Evolutionary conservation across 1,140 invertebrate species (phyloP), one percentile per base, ranked within the genome.

Genomic region (Campodea augens): DNA sequence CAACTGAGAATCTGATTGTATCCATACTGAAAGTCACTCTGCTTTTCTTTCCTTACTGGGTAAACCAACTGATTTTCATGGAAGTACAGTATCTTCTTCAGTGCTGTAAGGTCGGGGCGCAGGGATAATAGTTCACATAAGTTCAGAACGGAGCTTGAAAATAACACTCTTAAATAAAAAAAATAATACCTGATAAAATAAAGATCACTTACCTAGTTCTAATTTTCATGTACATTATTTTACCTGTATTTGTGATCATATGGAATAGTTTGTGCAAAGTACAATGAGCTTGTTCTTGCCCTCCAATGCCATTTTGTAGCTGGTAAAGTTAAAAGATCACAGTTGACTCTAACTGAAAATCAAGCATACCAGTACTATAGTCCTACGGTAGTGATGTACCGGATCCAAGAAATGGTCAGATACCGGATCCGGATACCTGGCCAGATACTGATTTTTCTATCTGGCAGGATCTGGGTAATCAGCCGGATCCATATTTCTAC

Each of bases 221-320:
- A 12, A 24, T 23, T 43, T 32, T 19, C 25, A 29, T 41, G 3
- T 20, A 40, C 38, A 22, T 29, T 19, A 37, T 43, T 48, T 51
- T 54, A 65, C 61, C 60, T 66, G 54, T 66, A 74, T 19, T 64
- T 60, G 41, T 68, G 58, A 25, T 66, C 54, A 29, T 51, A 47
- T 10, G 76, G 74, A 45, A 82, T 76, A 4, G 58, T 54, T 54
- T 73, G 65, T 15, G 68, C 67, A 46, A 82, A 67, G 46, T 73
- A 68, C 0, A 83, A 55, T 0, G 78, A 73, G 23, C 74, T 70
- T 24, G 74, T 77, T 44, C 80, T 57, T 0, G 78, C 75, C 51
- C 75, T 59, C 80, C 80, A 84, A 53, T 80, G 80, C 80, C 80
- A 84, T 56, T 84, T 84, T 55, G 80, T 82, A 4, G 71, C 71